Conservation (phyloP, 2,113 vertebrate species). For the Thryonomys swinderianus region DNA sequence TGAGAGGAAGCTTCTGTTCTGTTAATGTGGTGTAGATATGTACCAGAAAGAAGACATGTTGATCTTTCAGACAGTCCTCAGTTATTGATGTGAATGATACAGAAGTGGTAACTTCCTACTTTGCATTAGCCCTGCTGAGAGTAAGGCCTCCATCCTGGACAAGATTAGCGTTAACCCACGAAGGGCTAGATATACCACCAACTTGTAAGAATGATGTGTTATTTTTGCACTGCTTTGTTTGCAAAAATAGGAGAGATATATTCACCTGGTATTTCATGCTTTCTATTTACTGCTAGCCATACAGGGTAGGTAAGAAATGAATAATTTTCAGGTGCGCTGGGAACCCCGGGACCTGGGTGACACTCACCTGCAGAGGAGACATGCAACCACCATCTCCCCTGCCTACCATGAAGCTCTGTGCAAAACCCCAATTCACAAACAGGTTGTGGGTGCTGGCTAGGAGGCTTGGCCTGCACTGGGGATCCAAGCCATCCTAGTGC, state of each 20-base stretch:
- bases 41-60: background rate
- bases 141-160: background rate
- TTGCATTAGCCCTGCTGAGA: background rate
- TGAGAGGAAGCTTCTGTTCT: slow-evolving; percentile 49
- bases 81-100: slow-evolving; percentile 2
- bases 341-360: too few species aligned
- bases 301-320: background rate
- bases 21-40: background rate
- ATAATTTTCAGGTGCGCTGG: too few species aligned
- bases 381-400: too few species aligned
- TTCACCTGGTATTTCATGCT: background rate
- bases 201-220: slow-evolving; percentile 25
- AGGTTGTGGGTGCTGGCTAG: too few species aligned
- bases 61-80: slow-evolving; percentile 35
- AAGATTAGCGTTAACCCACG: background rate
- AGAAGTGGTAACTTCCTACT: background rate
- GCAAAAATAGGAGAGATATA: background rate
- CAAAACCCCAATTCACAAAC: too few species aligned
- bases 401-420: too few species aligned
- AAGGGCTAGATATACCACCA: background rate
- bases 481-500: too few species aligned
- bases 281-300: background rate
- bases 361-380: too few species aligned
- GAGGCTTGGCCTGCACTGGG: too few species aligned
- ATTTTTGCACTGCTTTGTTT: slow-evolving; percentile 29